phyloP scores from a whole-genome alignment of 2,888 invertebrate species.

The Dicranocentrus wangi region DNA sequence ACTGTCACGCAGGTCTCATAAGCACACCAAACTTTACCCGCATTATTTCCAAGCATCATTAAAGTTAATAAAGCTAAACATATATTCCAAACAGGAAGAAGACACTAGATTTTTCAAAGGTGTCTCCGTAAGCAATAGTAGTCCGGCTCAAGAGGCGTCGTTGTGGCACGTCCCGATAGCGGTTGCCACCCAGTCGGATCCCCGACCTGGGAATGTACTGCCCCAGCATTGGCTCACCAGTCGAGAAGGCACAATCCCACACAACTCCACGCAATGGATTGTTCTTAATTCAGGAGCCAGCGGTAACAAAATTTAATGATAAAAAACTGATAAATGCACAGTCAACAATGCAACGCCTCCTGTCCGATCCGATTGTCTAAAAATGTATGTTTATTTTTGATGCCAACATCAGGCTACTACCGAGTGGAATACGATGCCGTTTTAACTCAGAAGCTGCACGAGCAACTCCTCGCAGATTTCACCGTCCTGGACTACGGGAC shows the following conservation, averaged over 20 bases:
- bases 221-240: conserved; percentile 64
- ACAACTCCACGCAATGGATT: conserved; percentile 60
- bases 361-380: neutral
- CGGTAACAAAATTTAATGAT: no score
- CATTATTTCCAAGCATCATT: no score
- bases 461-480: conserved; percentile 56
- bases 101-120: conserved; percentile 39
- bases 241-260: conserved; percentile 26
- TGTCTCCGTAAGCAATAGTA: neutral
- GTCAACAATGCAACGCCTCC: neutral
- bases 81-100: conserved; percentile 38
- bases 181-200: conserved; percentile 56
- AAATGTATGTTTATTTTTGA: no score
- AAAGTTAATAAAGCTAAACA: no score
- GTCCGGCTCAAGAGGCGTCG: conserved; percentile 31
- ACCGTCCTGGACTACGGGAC: conserved; percentile 50
- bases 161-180: conserved; percentile 67
- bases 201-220: conserved; percentile 37
- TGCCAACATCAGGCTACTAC: conserved; percentile 90
- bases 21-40: no score
- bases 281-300: conserved; percentile 64
- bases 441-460: conserved; percentile 49
- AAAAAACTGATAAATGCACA: no score
- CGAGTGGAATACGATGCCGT: conserved; percentile 85
- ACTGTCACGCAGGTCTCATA: conserved; percentile 60